Evolutionary conservation across 1,140 invertebrate species (phyloP).

Genomic region (Drosophila dunni): DNA sequence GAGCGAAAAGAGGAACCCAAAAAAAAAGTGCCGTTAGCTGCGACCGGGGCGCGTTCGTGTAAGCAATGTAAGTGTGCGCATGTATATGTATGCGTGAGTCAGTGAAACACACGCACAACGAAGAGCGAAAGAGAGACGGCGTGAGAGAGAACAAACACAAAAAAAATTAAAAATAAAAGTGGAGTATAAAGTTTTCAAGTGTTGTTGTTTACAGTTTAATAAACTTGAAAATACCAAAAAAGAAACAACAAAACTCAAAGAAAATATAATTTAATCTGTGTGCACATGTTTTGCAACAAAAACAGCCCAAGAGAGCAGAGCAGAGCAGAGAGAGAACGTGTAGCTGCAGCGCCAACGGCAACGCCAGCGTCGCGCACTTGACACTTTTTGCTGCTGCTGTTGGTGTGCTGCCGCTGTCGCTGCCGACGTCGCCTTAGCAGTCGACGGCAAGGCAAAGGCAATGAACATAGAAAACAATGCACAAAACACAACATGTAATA

Average conservation of each 20-base stretch:
- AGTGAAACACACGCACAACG: constrained; percentile 1
- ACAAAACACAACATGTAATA: constrained; percentile 37
- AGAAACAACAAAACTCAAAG: neutral
- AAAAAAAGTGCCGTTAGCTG: constrained; percentile 68
- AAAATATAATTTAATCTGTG: constrained; percentile 38
- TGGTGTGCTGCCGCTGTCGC: neutral
- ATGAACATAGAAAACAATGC: constrained; percentile 48
- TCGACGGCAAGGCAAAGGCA: constrained; percentile 18
- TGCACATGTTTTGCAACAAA: constrained; percentile 45
- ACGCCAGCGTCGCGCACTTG: constrained; percentile 45
- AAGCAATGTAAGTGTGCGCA: constrained; percentile 43
- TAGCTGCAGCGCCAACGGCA: constrained; percentile 13
- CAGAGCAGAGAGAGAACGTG: neutral
- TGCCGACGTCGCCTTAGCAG: neutral
- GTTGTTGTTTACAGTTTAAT: constrained; percentile 52
- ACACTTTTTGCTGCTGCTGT: constrained; percentile 44
- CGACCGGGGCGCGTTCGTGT: constrained; percentile 48
- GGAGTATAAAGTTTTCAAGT: constrained; percentile 20
- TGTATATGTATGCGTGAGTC: constrained; percentile 41
- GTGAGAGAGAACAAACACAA: constrained; percentile 4
- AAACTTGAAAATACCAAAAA: constrained; percentile 37
- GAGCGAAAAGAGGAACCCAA: constrained; percentile 34
- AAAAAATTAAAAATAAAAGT: constrained; percentile 23
- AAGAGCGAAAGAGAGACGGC: constrained; percentile 9
- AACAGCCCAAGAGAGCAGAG: constrained; percentile 11